Percentiles rank a stretch among this genome's conserved stretches.
These are phyloP conservation scores for Platanista minor DNA, from an alignment of 2,113 vertebrate genomes.

Conservation along the genomic window DNA sequence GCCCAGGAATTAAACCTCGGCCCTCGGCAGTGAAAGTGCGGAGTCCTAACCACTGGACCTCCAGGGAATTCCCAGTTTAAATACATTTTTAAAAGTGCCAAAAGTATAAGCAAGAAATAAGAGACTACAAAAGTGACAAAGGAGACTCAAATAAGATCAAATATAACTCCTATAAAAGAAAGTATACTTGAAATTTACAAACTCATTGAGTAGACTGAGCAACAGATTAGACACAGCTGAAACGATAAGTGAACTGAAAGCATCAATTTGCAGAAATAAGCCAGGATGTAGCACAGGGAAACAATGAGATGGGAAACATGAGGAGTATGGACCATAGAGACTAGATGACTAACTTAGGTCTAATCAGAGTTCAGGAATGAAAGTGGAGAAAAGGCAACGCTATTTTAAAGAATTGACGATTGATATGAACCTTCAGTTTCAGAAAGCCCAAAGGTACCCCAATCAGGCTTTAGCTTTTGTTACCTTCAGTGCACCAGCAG, in stretches of 20 bases:
- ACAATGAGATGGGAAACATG: too few relatives aligned
- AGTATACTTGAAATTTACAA: not conserved
- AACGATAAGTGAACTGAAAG: not conserved
- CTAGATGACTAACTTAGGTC: not conserved
- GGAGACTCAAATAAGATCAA: not conserved
- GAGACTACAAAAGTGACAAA: not conserved
- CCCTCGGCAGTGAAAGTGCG: too few relatives aligned
- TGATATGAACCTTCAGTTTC: not conserved
- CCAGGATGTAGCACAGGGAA: not conserved
- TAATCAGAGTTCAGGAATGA: too few relatives aligned
- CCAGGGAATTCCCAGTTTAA: too few relatives aligned
- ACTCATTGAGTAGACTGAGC: not conserved
- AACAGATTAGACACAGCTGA: not conserved
- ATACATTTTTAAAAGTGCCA: not conserved
- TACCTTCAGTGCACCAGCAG: too few relatives aligned
- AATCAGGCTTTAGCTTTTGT: not conserved
- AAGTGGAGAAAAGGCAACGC: not conserved
- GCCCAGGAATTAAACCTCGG: too few relatives aligned
- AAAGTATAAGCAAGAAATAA: not conserved
- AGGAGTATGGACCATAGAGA: fast-evolving
- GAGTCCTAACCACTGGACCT: too few relatives aligned
- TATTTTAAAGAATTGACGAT: not conserved
- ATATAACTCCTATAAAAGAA: not conserved
- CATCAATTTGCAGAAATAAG: not conserved
- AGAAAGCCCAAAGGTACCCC: not conserved